These are phyloP conservation scores for Microctenopoma steveboyesi DNA, from an alignment of 2,797 vertebrate species.

Conservation along the genomic window DNA sequence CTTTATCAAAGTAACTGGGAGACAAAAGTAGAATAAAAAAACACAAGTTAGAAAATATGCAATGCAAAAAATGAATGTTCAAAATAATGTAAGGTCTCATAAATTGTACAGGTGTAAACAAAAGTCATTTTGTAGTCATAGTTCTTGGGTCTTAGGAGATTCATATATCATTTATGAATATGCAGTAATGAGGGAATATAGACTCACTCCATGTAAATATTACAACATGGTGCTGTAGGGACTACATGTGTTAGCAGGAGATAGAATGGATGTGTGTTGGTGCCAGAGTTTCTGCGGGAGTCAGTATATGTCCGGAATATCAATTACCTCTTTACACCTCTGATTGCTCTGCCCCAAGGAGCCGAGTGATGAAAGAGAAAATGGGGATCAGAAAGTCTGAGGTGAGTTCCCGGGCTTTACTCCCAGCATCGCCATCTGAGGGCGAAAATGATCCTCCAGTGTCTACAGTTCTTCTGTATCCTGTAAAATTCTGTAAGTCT, in stretches of 20 bases:
- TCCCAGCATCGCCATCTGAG: conserved; percentile 19
- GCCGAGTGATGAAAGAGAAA: conserved; percentile 50
- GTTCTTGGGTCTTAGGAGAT: conserved; percentile 1
- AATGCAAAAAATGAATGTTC: background rate
- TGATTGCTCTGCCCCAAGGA: conserved; percentile 51
- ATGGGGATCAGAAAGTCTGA: conserved; percentile 34
- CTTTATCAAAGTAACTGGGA: conserved; percentile 20
- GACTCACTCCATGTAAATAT: conserved; percentile 1
- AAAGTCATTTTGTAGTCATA: background rate
- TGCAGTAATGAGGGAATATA: conserved; percentile 13
- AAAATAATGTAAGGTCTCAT: background rate
- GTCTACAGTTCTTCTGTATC: conserved; percentile 5
- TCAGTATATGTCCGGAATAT: conserved; percentile 42
- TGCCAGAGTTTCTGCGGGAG: conserved; percentile 18
- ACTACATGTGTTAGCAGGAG: conserved; percentile 17
- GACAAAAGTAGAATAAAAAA: conserved; percentile 3
- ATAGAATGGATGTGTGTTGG: background rate
- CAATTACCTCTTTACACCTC: conserved; percentile 52
- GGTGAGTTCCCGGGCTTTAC: conserved; percentile 39
- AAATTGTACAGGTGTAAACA: background rate
- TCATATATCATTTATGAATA: conserved; percentile 15
- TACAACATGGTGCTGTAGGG: conserved; percentile 2
- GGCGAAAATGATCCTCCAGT: conserved; percentile 26
- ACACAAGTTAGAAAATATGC: background rate
- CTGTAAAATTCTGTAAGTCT: conserved; percentile 10